These are phyloP conservation scores for silkworm (Bombyx mori) DNA, from an alignment of 1,140 invertebrate genomes.

Conservation along the genomic window ASM3026992v2 NC_085107.1:20648001-20648500, in stretches of 20 bases:
- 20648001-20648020: too few species aligned
- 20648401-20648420: too few species aligned
- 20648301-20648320: neutral
- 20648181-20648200: neutral
- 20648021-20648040: too few species aligned
- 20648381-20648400: neutral
- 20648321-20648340: constrained; percentile 21
- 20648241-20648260: neutral
- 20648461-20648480: too few species aligned
- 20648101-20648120: neutral
- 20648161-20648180: neutral
- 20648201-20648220: neutral
- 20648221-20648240: neutral
- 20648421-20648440: too few species aligned
- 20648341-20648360: constrained; percentile 25
- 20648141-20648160: neutral
- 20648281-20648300: neutral
- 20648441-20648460: too few species aligned
- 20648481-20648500: too few species aligned
- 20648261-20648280: neutral
- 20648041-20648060: too few species aligned
- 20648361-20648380: constrained; percentile 8
- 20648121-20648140: neutral
- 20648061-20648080: too few species aligned
- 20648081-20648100: neutral